A percentile compares a stretch with the other conserved stretches of the same genome.
Evolutionary conservation across 2,797 vertebrate genomes (phyloP).

Genomic region (Smutsia gigantea): DNA sequence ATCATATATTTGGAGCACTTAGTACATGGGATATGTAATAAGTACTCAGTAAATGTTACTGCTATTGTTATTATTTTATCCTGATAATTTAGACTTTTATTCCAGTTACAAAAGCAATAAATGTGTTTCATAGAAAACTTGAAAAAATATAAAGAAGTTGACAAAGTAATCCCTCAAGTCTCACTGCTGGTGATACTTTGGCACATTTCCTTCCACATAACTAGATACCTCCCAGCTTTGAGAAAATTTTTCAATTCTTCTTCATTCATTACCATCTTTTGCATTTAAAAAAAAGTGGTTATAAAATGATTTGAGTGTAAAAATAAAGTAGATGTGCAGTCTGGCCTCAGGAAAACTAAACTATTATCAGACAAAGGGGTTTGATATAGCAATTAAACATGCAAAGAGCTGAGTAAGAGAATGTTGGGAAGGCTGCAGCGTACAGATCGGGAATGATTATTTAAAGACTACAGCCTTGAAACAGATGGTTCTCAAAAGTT

Average conservation of each 20-base stretch:
- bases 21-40: not conserved
- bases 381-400: not conserved
- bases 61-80: not conserved
- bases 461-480: not conserved
- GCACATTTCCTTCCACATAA: not conserved
- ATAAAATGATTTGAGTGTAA: conserved; percentile 13
- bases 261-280: not conserved
- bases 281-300: not conserved
- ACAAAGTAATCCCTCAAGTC: not conserved
- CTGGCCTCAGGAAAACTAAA: not conserved
- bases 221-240: not conserved
- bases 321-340: conserved; percentile 1
- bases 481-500: not conserved
- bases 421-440: not conserved
- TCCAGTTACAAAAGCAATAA: conserved; percentile 6
- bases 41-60: not conserved
- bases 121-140: not conserved
- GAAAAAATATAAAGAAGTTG: not conserved
- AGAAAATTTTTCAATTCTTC: not conserved
- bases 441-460: not conserved
- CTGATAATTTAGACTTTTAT: conserved; percentile 26
- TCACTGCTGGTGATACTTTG: not conserved
- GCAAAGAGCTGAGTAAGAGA: not conserved
- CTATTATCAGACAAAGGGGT: not conserved
- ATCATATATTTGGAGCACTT: not conserved